Evolutionary conservation across 2,888 invertebrate genomes (phyloP).

Genomic region (Esperia sulphurella): DNA sequence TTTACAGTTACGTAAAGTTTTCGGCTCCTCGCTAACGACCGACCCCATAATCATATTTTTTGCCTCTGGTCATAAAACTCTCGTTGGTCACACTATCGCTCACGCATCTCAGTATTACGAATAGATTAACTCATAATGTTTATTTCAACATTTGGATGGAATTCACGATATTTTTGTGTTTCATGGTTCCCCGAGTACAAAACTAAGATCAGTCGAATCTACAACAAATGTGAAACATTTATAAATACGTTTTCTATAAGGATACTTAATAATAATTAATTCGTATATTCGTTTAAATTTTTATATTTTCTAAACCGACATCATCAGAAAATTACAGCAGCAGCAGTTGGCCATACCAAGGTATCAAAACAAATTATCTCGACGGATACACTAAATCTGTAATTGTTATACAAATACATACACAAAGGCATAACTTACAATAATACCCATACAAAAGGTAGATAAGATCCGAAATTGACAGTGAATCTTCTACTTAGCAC

Average conservation of each 20-base stretch:
- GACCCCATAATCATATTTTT: constrained; percentile 14
- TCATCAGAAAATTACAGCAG: too few species aligned
- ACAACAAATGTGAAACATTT: too few species aligned
- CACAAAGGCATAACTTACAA: constrained; percentile 3
- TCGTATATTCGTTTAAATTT: too few species aligned
- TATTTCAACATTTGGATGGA: background rate
- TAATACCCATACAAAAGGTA: constrained; percentile 7
- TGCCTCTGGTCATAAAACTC: constrained; percentile 25
- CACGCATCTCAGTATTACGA: constrained; percentile 8
- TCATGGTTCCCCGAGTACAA: too few species aligned
- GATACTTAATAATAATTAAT: too few species aligned
- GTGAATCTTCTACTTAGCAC: constrained; percentile 9
- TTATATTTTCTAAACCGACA: too few species aligned
- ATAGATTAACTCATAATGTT: background rate
- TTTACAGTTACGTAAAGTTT: constrained; percentile 23
- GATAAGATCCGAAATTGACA: constrained; percentile 2
- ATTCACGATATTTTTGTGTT: background rate
- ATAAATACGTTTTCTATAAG: too few species aligned
- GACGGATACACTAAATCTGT: background rate
- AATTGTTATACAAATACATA: constrained; percentile 2
- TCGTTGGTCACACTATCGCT: constrained; percentile 30
- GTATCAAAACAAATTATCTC: constrained; percentile 6
- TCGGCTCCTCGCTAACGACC: constrained; percentile 20
- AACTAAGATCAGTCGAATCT: too few species aligned
- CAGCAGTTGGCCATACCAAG: background rate